phyloP scores from a whole-genome alignment of 2,888 invertebrate genomes.

The Machimus rusticus region DNA sequence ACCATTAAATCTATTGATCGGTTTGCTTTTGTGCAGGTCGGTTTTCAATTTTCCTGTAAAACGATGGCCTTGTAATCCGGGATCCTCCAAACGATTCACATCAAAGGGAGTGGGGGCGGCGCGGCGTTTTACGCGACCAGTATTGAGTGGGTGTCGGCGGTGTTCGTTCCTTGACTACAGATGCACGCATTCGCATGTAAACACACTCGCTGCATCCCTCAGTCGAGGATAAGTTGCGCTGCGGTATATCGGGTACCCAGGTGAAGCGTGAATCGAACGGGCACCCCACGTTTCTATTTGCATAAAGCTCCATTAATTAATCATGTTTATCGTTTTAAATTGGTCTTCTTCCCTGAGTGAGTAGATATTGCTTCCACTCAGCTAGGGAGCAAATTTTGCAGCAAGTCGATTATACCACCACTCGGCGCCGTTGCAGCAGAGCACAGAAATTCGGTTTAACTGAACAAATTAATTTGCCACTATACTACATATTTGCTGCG shows the following conservation, averaged over 20 bases:
- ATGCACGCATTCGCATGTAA: constrained; percentile 19
- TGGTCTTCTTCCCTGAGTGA: constrained; percentile 15
- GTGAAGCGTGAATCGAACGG: not conserved
- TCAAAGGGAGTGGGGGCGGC: not conserved
- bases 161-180: not conserved
- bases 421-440: not conserved
- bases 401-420: not conserved
- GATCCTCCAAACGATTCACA: constrained; percentile 3
- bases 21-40: constrained; percentile 40
- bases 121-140: not conserved
- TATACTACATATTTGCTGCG: not conserved
- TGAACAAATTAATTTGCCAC: constrained; percentile 15
- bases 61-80: constrained; percentile 1
- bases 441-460: not conserved
- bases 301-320: constrained; percentile 46
- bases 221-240: constrained; percentile 18
- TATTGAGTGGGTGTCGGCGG: not conserved
- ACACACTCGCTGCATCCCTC: constrained; percentile 22
- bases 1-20: constrained; percentile 47
- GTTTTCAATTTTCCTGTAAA: constrained; percentile 32
- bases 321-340: constrained; percentile 46
- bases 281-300: constrained; percentile 40
- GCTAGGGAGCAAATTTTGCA: constrained; percentile 10
- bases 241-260: not conserved
- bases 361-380: constrained; percentile 10